Evolutionary conservation across 2,888 invertebrate genomes (phyloP), one percentile per base, ranked within the genome.

Genomic region (Tethea ocularis): DNA sequence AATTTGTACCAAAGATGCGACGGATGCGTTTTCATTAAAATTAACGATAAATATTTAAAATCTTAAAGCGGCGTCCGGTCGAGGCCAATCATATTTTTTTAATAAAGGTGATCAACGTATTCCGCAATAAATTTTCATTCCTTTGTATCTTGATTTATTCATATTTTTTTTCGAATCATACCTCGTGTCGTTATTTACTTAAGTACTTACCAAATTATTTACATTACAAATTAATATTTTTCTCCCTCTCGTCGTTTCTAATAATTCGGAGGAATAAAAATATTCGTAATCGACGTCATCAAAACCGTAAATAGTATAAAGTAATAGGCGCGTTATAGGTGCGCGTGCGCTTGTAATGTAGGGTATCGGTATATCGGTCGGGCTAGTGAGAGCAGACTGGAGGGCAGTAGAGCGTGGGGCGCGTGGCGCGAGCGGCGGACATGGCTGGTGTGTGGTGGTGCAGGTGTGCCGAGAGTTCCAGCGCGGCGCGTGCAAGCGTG

Each of bases 391-490:
- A 54, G 46, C 46, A 60, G 60, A 57, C 52, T 26, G 38, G 66
- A 62, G 68, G 69, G 69, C 68, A 63, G 72, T 67, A 61, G 71
- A 61, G 68, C 67, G 75, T 66, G 74, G 72, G 71, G 78, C 69
- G 82, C 78, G 74, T 71, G 71, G 78, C 69, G 82, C 78, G 81
- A 74, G 83, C 78, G 80, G 84, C 82, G 83, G 82, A 83, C 86
- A 86, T 87, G 87, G 84, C 83, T 84, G 85, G 88, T 88, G 87
- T 89, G 87, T 89, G 90, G 88, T 88, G 87, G 90, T 95, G 95
- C 96, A 97, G 97, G 97, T 97, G 95, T 97, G 98, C 97, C 98
- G 98, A 95, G 98, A 99, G 96, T 98, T 96, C 96, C 97, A 97
- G 96, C 97, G 98, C 94, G 98, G 98, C 95, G 97, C 97, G 95